Conservation (phyloP, 2,888 invertebrate species). For the Noctua pronuba region DNA sequence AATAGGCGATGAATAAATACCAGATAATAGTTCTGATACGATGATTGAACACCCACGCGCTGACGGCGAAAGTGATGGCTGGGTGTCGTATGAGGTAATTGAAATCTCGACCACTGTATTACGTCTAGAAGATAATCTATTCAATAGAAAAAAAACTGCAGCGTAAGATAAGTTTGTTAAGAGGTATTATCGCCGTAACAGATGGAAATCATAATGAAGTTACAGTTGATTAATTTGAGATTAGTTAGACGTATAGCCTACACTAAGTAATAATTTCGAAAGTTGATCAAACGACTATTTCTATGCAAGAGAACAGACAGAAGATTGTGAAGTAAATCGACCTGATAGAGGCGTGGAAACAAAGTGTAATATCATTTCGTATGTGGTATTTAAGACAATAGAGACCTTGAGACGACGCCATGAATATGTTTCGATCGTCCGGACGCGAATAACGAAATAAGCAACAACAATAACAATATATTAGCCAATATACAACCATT, state of each 20-base stretch:
- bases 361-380: constrained; percentile 70
- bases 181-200: constrained; percentile 47
- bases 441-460: constrained; percentile 71
- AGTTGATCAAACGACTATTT: constrained; percentile 43
- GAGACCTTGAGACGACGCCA: constrained; percentile 78
- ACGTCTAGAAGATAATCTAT: constrained; percentile 69
- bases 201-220: constrained; percentile 46
- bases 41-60: constrained; percentile 80
- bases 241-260: constrained; percentile 32
- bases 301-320: constrained; percentile 13
- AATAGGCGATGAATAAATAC: constrained; percentile 77
- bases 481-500: constrained; percentile 73
- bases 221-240: constrained; percentile 42
- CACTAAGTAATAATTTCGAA: constrained; percentile 49
- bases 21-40: constrained; percentile 70
- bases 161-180: constrained; percentile 50
- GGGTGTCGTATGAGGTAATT: constrained; percentile 76
- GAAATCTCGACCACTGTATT: constrained; percentile 78
- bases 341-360: constrained; percentile 75
- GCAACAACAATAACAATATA: constrained; percentile 69
- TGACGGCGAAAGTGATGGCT: constrained; percentile 82
- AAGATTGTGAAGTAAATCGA: constrained; percentile 59
- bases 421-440: constrained; percentile 73
- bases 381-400: constrained; percentile 82
- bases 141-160: constrained; percentile 37